Percentiles rank a stretch among this genome's conserved stretches.
phyloP scores from a whole-genome alignment of 2,113 vertebrate species.

The Campylomormyrus numenius region DNA sequence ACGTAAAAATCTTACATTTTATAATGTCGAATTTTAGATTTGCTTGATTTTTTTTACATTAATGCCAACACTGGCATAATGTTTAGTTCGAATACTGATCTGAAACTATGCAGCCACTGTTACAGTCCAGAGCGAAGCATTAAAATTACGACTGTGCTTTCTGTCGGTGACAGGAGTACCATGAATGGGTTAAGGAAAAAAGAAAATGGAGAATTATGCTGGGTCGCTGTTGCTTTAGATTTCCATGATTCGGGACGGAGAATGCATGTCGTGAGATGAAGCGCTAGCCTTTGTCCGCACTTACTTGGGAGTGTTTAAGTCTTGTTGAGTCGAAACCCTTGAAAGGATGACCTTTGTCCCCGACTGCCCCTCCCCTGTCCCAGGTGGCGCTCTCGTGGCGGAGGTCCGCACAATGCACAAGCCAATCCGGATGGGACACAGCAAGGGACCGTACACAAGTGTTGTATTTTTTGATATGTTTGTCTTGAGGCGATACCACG shows the following conservation, averaged over 20 bases:
- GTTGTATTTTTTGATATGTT: not conserved
- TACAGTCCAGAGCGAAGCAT: not conserved
- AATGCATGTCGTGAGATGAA: slow-evolving; percentile 59
- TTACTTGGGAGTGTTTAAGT: slow-evolving; percentile 58
- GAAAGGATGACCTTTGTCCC: slow-evolving; percentile 57
- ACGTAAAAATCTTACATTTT: not conserved
- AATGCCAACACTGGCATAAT: not conserved
- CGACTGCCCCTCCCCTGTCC: slow-evolving; percentile 43
- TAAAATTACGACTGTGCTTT: not conserved
- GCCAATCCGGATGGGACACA: not conserved
- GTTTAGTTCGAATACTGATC: not conserved
- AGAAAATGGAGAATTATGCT: not conserved
- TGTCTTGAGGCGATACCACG: not conserved
- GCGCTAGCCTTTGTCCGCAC: slow-evolving; percentile 59
- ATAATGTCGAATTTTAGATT: not conserved
- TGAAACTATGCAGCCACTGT: not conserved
- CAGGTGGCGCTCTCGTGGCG: slow-evolving; percentile 53
- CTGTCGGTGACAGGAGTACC: not conserved
- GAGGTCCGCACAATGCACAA: not conserved
- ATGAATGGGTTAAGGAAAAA: not conserved
- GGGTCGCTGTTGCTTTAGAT: slow-evolving; percentile 7
- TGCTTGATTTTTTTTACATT: not conserved
- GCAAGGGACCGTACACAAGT: not conserved
- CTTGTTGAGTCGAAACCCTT: slow-evolving; percentile 59
- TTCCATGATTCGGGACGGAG: slow-evolving; percentile 39